Base-by-base conservation (phyloP, 2,113 vertebrate species). In the Catharus bicknelli region DNA sequence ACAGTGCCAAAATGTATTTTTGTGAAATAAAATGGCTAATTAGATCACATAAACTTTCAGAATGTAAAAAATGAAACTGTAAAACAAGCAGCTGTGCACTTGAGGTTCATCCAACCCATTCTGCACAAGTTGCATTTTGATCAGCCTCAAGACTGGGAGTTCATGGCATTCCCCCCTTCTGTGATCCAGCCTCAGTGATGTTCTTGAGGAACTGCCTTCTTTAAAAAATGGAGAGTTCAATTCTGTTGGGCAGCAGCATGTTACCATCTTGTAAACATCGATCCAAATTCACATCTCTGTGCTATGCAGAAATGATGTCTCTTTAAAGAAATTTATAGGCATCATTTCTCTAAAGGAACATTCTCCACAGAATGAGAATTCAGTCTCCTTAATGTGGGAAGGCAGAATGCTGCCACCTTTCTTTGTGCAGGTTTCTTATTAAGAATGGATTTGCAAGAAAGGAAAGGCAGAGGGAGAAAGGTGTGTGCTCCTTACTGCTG, bases 21-120 rank as follows among this genome's bases (percentile, higher is more conserved):
- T 75, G 54, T 85, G 84, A 96, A 94, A 93, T 95, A 89, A 97
- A 96, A 95, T 72, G 77, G 86, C 94, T 95, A 95, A 96, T 96
- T 96, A 95, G 91, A 95, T 85, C 87, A 76, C 93, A 90, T 83
- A 74, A 80, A 96, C 81, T 95, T 96, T 96, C 90, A 90, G 86
- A 95, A 94, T 81, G 76, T 82, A 79, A 95, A 95, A 96, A 95
- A 95, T 80, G 87, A 76, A 90, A 91, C 93, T 77, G 58, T 93
- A 90, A 95, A 97, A 38, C 90, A 94, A 94, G 92, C 95, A 95
- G 94, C 94, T 96, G 97, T 95, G 93, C 92, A 53, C 64, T 95
- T 87, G 94, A 90, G 90, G 84, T 80, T 86, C 66, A 36, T 91
- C 89, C 94, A 92, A 4, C 40, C 50, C 61, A 34, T 74, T 77